phyloP scores from a whole-genome alignment of 2,888 invertebrate species.

The Apamea epomidion region DNA sequence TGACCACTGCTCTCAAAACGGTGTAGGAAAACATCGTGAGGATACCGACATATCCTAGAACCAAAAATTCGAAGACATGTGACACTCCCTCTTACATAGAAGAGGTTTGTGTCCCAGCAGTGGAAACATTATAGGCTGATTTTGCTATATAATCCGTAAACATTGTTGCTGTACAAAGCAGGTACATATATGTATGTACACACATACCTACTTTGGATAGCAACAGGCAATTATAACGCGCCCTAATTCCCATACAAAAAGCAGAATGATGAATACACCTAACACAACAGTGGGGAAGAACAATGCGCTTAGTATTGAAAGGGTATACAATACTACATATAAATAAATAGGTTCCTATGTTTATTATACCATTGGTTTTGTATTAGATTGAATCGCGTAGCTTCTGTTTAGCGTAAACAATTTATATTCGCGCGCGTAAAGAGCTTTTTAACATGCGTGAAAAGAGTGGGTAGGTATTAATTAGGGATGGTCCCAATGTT shows the following conservation, averaged over 20 bases:
- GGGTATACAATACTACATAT: slow-evolving; percentile 12
- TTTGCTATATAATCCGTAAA: neutral
- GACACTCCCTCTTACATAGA: neutral
- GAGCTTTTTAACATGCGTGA: neutral
- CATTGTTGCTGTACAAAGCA: neutral
- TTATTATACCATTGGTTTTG: slow-evolving; percentile 24
- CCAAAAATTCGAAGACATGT: neutral
- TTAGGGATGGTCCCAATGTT: slow-evolving; percentile 14
- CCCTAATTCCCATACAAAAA: slow-evolving; percentile 52
- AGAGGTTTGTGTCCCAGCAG: neutral
- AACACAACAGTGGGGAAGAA: slow-evolving; percentile 43
- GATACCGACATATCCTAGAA: no score
- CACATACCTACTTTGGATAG: neutral
- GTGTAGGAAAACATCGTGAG: neutral
- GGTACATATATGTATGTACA: neutral
- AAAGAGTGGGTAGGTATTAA: slow-evolving; percentile 15
- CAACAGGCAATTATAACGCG: slow-evolving; percentile 24
- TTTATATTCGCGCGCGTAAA: slow-evolving; percentile 5
- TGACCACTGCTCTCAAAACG: no score
- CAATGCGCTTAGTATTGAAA: slow-evolving; percentile 49
- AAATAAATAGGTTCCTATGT: slow-evolving; percentile 18
- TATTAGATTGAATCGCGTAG: slow-evolving; percentile 2
- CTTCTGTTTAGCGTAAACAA: slow-evolving; percentile 31
- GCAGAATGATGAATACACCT: slow-evolving; percentile 38
- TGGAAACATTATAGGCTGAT: neutral